phyloP scores from a whole-genome alignment of 2,113 vertebrate species.

The Rhinopithecus roxellana region DNA sequence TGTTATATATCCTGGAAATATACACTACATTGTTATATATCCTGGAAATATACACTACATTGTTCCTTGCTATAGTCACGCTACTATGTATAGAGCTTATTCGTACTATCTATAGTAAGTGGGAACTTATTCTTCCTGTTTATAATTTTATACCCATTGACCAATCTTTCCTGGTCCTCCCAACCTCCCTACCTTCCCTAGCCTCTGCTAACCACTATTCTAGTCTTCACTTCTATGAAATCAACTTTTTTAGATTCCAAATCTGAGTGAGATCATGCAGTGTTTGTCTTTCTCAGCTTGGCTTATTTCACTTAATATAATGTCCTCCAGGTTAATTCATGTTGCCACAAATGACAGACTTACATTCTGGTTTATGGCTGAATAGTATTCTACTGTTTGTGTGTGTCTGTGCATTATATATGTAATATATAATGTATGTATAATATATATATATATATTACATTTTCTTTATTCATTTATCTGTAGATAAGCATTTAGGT shows the following conservation, averaged over 20 bases:
- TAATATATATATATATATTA: no score
- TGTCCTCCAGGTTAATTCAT: no score
- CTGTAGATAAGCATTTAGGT: background rate
- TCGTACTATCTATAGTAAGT: background rate
- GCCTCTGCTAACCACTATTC: background rate
- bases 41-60: no score
- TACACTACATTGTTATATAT: no score
- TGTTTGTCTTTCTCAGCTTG: background rate
- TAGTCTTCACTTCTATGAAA: background rate
- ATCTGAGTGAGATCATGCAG: background rate
- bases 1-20: no score
- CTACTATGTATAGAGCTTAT: background rate
- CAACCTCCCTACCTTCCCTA: background rate
- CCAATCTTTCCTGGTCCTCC: background rate
- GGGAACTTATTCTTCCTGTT: background rate
- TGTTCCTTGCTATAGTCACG: background rate
- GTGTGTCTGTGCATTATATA: no score
- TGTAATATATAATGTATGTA: no score
- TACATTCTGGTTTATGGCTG: no score
- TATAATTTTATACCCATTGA: background rate
- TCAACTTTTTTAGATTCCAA: background rate
- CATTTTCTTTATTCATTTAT: background rate
- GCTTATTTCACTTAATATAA: no score
- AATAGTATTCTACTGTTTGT: no score
- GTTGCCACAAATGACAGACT: no score